Conservation (phyloP, 2,888 invertebrate genomes). For the Venusia cambrica region DNA sequence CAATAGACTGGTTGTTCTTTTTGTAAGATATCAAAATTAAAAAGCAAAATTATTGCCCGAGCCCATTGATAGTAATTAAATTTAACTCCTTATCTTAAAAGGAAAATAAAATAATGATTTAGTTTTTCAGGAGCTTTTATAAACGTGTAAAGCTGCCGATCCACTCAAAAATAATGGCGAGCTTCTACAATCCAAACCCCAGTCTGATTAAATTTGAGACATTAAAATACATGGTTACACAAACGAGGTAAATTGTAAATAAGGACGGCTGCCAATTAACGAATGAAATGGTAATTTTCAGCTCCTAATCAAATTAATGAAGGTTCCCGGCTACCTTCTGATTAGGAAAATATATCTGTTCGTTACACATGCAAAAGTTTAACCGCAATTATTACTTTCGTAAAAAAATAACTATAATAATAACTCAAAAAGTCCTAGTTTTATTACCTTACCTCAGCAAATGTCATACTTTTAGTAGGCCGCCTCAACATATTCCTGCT, state of each 20-base stretch:
- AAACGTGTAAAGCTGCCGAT: no score
- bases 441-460: slow-evolving; percentile 55
- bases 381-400: slow-evolving; percentile 6
- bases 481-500: slow-evolving; percentile 58
- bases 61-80: no score
- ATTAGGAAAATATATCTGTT: slow-evolving; percentile 13
- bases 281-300: slow-evolving; percentile 21
- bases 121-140: no score
- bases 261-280: slow-evolving; percentile 21
- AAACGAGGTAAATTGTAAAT: slow-evolving; percentile 22
- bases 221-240: slow-evolving; percentile 17
- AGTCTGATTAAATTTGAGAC: slow-evolving; percentile 15
- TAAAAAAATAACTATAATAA: slow-evolving; percentile 8
- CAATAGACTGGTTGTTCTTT: no score
- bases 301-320: slow-evolving; percentile 22
- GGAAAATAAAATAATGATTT: no score
- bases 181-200: slow-evolving; percentile 8
- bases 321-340: slow-evolving; percentile 14
- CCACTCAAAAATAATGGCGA: no score
- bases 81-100: no score
- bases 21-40: no score
- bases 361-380: slow-evolving; percentile 12
- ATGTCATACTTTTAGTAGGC: slow-evolving; percentile 53
- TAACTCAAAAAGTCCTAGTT: slow-evolving; percentile 22
- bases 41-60: no score